These are phyloP conservation scores for Glyptemys insculpta DNA, from an alignment of 2,797 vertebrate species.

Conservation along the genomic window DNA sequence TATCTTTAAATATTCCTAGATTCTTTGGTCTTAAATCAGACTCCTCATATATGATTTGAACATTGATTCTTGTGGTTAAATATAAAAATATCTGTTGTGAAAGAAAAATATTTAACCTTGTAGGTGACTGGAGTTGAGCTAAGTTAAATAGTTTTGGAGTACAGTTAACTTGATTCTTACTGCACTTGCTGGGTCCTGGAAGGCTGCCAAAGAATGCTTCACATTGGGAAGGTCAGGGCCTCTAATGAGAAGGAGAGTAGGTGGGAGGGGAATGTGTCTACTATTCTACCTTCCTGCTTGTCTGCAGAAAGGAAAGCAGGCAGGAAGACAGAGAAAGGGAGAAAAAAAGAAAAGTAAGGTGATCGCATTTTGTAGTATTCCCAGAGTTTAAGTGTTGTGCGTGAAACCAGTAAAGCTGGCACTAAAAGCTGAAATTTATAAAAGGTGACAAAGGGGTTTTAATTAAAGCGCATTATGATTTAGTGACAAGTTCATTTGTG, in stretches of 20 bases:
- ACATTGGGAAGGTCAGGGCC: not conserved
- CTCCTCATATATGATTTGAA: not conserved
- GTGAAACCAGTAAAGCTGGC: constrained; percentile 42
- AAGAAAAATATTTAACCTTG: constrained; percentile 56
- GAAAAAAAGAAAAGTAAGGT: not conserved
- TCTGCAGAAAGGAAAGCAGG: not conserved
- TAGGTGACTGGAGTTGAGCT: not conserved
- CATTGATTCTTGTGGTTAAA: not conserved
- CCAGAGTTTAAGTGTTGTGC: not conserved
- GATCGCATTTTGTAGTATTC: not conserved
- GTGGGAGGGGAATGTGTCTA: not conserved
- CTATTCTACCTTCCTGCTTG: not conserved
- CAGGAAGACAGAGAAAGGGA: not conserved
- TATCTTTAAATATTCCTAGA: not conserved
- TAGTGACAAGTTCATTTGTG: not conserved
- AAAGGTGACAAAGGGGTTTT: not conserved
- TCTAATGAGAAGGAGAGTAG: not conserved
- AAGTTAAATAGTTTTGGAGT: not conserved
- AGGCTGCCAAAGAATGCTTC: not conserved
- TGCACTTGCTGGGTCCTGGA: not conserved
- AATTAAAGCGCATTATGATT: not conserved
- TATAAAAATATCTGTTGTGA: not conserved
- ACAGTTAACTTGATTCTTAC: constrained; percentile 33
- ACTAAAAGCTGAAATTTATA: not conserved
- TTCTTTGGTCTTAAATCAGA: not conserved